Base-by-base conservation (phyloP, 2,797 vertebrate genomes). In the Babyrousa celebensis region DNA sequence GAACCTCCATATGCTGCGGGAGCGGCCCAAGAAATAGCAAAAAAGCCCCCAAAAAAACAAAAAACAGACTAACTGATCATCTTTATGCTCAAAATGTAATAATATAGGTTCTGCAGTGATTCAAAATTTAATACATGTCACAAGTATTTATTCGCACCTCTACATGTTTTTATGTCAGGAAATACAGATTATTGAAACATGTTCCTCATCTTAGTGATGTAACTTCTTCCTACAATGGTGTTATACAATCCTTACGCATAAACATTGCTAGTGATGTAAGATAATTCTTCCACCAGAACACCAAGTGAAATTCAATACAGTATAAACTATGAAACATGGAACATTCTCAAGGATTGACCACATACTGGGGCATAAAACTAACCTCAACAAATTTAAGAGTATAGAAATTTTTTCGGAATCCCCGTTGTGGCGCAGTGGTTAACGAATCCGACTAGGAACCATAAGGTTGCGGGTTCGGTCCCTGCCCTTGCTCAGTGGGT, bases 181-280 rank as follows among this genome's bases (percentile, higher is more conserved):
- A 62, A 89, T 85, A 74, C 27, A 68, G 58, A 92, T 11, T 20
- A 29, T 60, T 63, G 90, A 86, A 71, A 93, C 72, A 17, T 16
- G 60, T 71, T 43, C 29, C 63, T 72, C 75, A 4, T 65, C 29
- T 87, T 72, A 14, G 9, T 63, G 18, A 91, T 27, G 32, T 70
- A 54, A 56, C 36, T 88, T 58, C 40, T 74, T 94, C 48, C 68
- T 89, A 62, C 75, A 71, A 48, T 18, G 15, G 54, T 91, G n/a
- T 72, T 85, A 86, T 84, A 27, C 23, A 68, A 1, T 63, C 27
- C 56, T 67, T 52, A 60, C 16, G 58, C 63, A 23, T 89, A 40
- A 85, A 63, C 52, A 68, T 92, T 52, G 25, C 40, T 91, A 62
- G 25, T 78, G 71, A 85, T 16, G 43, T 48, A 48, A 48, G 43